Base-by-base conservation (phyloP, 2,888 invertebrate genomes). In the Tridacna crocea region DNA sequence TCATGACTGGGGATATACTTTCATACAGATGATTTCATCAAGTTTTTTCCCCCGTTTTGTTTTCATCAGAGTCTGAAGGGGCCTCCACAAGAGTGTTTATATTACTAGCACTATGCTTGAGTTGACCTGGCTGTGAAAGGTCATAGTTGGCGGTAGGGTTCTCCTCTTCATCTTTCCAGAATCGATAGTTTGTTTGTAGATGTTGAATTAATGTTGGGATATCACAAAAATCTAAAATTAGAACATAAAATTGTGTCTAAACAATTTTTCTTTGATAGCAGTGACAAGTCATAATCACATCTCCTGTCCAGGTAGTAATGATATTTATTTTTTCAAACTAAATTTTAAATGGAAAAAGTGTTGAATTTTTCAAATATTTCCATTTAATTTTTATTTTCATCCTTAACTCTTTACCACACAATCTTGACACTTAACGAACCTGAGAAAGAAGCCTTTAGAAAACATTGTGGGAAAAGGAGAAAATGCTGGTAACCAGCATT, bases 161-260 rank as follows among this genome's bases (percentile, higher is more conserved):
- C n/a, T 89, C 90, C 27, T 90, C 90, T 80, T 89, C 84, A 6
- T 97, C 97, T 92, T 97, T 97, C 98, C 99, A 99, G 94, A 97
- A 97, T 79, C 97, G 96, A 95, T 98, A 98, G 95, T 99, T 99
- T 92, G 95, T 95, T 90, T 97, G 96, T 95, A 98, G 97, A 94
- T 97, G 96, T 19, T 96, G 96, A 87, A 98, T 96, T 88, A 98
- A 95, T 94, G 98, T 98, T 0, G 98, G 98, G 96, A 98, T 97
- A 94, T 98, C 98, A 93, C 98, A 97, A 95, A 98, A 98, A 75
- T 97, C 98, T 98, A 95, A 6, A 95, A 88, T n/a, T 68, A 55
- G 55, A 36, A 8, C 36, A 36, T 36, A 58, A 58, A 58, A n/a
- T 12, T 58, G 58, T 19, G 58, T n/a, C 17, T 58, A 58, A 19